Evolutionary conservation across 2,888 invertebrate species (phyloP), one percentile per base, ranked within the genome.

Genomic region (Euzetes globulus): DNA sequence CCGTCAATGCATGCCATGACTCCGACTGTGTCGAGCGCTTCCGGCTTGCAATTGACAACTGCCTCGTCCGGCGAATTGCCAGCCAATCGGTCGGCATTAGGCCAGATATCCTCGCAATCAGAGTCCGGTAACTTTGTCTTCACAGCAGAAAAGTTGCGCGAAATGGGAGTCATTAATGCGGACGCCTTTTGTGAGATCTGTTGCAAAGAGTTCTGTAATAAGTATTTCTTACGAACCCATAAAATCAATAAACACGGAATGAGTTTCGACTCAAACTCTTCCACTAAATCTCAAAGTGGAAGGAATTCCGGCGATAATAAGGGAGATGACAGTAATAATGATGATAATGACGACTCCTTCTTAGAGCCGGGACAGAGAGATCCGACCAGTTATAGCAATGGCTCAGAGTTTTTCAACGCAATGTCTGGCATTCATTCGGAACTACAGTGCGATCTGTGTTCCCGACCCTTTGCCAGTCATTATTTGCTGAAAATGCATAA

Each of bases 111-210:
- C 17, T 33, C 70, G n/a, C 37, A 19, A 7, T 29, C 75, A 37
- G 72, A 63, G 11, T 58, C 65, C 1, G 68, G 52, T 19, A 72
- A 73, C 37, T 45, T 76, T 73, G 75, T 77, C 63, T 88, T 91
- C 80, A 88, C 89, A 73, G 87, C 86, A 3, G 91, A 91, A 75
- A 88, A 89, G 72, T 84, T 91, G 47, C 87, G 90, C 33, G 88
- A 90, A 75, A 85, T 92, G 75, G 92, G 92, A 50, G 91, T 92
- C 45, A 87, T 84, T 77, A 84, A 84, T 79, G 82, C 80, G 29
- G 85, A 85, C 77, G 83, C 84, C 60, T 84, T 82, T 79, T 85
- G 85, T 80, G 83, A 84, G 75, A 80, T 84, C 58, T 85, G 85
- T 81, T 83, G 83, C 79, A 81, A 84, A 78, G 85, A 85, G 79